A percentile compares a stretch with the other conserved stretches of the same genome.
These are phyloP conservation scores for Dicranocentrus wangi DNA, from an alignment of 2,888 invertebrate genomes.

Conservation along the genomic window DNA sequence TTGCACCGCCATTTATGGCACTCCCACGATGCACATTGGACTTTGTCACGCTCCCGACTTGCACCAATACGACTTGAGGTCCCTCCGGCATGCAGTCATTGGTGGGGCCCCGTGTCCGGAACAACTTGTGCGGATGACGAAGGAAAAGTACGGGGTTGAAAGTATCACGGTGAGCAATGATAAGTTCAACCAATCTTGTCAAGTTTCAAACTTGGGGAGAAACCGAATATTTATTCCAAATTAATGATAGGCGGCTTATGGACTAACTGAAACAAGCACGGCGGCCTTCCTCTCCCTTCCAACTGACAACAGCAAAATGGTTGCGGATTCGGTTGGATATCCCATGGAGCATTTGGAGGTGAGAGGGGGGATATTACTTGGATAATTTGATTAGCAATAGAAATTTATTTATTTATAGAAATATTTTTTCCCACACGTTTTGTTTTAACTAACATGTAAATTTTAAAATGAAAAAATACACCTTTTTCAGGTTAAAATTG, in stretches of 20 bases:
- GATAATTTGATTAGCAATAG: too few species aligned
- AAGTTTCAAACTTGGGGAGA: too few species aligned
- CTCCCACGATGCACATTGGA: constrained; percentile 89
- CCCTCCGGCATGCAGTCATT: constrained; percentile 78
- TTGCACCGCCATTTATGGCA: constrained; percentile 83
- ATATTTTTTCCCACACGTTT: too few species aligned
- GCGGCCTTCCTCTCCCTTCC: constrained; percentile 77
- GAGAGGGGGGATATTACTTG: too few species aligned
- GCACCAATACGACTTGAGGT: constrained; percentile 76
- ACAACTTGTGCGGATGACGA: constrained; percentile 75
- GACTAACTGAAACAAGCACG: constrained; percentile 80
- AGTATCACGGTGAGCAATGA: constrained; percentile 66
- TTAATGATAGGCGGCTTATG: too few species aligned
- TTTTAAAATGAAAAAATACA: too few species aligned
- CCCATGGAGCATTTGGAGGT: constrained; percentile 78
- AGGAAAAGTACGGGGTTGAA: constrained; percentile 71
- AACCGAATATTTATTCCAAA: too few species aligned
- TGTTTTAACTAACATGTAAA: too few species aligned
- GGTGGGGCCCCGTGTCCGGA: constrained; percentile 84
- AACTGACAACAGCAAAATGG: constrained; percentile 76
- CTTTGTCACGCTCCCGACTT: constrained; percentile 78
- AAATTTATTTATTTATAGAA: too few species aligned
- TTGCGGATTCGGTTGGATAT: constrained; percentile 77
- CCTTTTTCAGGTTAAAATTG: constrained; percentile 78
- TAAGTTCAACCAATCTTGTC: too few species aligned